Base-by-base conservation (phyloP, 2,797 vertebrate genomes). In the Anguilla pacifica region DNA sequence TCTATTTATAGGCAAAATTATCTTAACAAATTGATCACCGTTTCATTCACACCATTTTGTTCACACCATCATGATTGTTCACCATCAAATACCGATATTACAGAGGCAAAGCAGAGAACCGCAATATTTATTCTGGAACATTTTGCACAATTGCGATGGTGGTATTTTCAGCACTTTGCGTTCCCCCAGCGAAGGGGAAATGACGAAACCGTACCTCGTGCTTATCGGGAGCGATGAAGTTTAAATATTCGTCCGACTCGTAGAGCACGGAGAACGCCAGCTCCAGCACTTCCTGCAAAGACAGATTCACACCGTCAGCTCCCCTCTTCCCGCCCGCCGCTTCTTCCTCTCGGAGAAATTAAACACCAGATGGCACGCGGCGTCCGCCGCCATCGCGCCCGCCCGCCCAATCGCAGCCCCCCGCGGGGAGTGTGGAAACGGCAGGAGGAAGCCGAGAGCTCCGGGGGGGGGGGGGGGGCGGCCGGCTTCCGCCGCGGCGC, bases 181-280 rank as follows among this genome's bases (percentile, higher is more conserved):
- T 64, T 84, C 22, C 53, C 59, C 2, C 72, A 28, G 51, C 31
- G 43, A n/a, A 51, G 53, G 19, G 28, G 49, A 82, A 28, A 25
- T 0, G 79, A 64, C 15, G 86, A 43, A 87, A 35, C 89, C 96
- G 97, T 95, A 99, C 98, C 97, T 99, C 98, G 17, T 99, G 97
- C 92, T 98, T 99, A 94, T 99, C 98, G 87, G 98, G 98, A 94
- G 98, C 98, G 10, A 99, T 99, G 93, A 99, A 99, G 96, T 99
- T 99, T 95, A 99, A 91, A 86, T 99, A 98, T 93, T 99, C 98
- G 89, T 99, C 98, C 0, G 98, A 99, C 94, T 99, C 98, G 53
- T 99, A 99, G 91, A 99, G 93, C 94, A 99, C 97, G 82, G 98
- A 99, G 96, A 99, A 99, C 91, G 98, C 98, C 91, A 99, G 96